Percentiles rank a stretch among this genome's conserved stretches.
Evolutionary conservation across 2,797 vertebrate genomes (phyloP).

Genomic region (Chaenodraco wilsoni): DNA sequence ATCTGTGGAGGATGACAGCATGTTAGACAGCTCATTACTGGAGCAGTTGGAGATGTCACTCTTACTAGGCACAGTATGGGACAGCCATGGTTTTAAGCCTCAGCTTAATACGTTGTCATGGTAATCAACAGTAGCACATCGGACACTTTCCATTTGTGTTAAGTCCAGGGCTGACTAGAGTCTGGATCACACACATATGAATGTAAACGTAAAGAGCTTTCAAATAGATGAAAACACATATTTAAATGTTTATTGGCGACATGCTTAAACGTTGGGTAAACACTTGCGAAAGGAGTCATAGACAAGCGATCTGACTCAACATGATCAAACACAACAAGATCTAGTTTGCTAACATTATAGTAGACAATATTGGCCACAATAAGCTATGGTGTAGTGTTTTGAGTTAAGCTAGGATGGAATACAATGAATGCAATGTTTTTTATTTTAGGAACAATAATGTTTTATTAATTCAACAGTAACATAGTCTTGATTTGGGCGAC

Average conservation of each 20-base stretch:
- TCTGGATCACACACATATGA: slow-evolving; percentile 36
- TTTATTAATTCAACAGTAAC: not conserved
- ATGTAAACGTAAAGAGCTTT: slow-evolving; percentile 28
- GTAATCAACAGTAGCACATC: slow-evolving; percentile 65
- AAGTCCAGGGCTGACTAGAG: slow-evolving; percentile 30
- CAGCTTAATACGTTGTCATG: slow-evolving; percentile 72
- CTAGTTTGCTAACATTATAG: not conserved
- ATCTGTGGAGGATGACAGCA: slow-evolving; percentile 69
- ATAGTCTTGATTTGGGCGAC: not conserved
- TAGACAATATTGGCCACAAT: not conserved
- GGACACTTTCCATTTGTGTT: slow-evolving; percentile 56
- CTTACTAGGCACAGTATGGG: slow-evolving; percentile 73
- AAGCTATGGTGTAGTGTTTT: not conserved
- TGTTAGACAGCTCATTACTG: slow-evolving; percentile 77
- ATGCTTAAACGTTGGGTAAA: not conserved
- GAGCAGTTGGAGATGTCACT: slow-evolving; percentile 79
- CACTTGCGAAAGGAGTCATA: not conserved
- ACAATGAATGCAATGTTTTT: not conserved
- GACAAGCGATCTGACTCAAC: not conserved
- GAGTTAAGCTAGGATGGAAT: too few relatives aligned
- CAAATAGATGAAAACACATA: slow-evolving; percentile 17
- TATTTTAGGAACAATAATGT: not conserved
- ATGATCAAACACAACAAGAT: not conserved
- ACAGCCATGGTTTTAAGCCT: slow-evolving; percentile 66
- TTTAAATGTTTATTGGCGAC: not conserved